Conservation (phyloP, 2,113 vertebrate species). For the Dinomys branickii region DNA sequence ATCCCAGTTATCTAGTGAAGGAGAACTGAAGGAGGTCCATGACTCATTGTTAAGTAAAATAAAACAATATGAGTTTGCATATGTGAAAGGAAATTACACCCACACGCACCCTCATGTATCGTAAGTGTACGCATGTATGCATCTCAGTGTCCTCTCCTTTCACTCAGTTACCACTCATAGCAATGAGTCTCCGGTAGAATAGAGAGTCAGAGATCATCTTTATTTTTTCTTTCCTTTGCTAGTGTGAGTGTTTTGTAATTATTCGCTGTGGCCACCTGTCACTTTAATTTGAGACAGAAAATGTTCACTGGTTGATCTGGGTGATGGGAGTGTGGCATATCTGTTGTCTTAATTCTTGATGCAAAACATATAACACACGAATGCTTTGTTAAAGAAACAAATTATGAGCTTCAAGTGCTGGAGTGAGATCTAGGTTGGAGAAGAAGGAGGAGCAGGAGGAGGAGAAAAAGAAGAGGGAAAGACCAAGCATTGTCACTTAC, state of each 20-base stretch:
- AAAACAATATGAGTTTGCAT: background rate
- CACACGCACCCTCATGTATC: accelerated
- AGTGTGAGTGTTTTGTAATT: background rate
- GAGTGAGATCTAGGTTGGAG: background rate
- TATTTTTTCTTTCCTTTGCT: background rate
- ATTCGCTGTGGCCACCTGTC: background rate
- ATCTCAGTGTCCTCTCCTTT: accelerated
- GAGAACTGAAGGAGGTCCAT: background rate
- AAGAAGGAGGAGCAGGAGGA: background rate
- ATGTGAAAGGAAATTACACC: background rate
- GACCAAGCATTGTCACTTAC: background rate
- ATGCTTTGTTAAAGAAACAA: background rate
- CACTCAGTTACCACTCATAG: accelerated
- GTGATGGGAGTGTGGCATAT: background rate
- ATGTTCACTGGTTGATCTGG: background rate
- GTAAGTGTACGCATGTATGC: accelerated
- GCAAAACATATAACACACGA: background rate
- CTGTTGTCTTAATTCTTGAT: background rate
- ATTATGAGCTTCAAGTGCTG: background rate
- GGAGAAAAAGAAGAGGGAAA: background rate
- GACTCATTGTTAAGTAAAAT: background rate
- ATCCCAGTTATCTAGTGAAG: background rate
- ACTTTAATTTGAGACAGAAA: background rate
- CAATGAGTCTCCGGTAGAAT: background rate
- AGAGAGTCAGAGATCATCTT: background rate